Evolutionary conservation across 1,140 invertebrate species (phyloP).

Genomic region (Batillaria attramentaria): DNA sequence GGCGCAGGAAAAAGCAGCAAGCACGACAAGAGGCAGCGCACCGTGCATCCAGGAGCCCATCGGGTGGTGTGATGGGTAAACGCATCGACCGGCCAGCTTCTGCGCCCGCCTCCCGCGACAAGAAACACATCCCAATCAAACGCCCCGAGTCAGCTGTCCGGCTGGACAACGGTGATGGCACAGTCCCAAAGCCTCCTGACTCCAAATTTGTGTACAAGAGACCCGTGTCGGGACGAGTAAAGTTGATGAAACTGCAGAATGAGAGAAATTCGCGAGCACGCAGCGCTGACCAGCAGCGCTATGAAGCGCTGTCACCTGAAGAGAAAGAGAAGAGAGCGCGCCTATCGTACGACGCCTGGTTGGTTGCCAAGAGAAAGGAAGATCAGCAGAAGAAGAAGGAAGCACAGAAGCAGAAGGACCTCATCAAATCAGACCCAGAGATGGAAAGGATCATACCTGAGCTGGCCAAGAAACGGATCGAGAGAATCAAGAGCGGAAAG

Average conservation of each 20-base stretch:
- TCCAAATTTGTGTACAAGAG: conserved; percentile 63
- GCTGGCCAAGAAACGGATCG: conserved; percentile 55
- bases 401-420: conserved; percentile 47
- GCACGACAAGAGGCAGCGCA: conserved; percentile 7
- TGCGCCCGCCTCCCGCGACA: neutral
- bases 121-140: conserved; percentile 19
- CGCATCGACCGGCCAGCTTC: neutral
- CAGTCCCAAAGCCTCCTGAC: conserved; percentile 42
- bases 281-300: conserved; percentile 23
- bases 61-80: neutral
- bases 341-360: conserved; percentile 64
- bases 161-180: conserved; percentile 18
- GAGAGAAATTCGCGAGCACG: conserved; percentile 32
- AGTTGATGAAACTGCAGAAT: conserved; percentile 49
- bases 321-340: conserved; percentile 46
- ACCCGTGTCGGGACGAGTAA: conserved; percentile 58
- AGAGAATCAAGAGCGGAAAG: conserved; percentile 53
- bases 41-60: neutral
- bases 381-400: conserved; percentile 48
- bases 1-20: conserved; percentile 13
- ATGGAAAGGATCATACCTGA: conserved; percentile 57
- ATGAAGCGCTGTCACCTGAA: conserved; percentile 25
- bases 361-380: conserved; percentile 56
- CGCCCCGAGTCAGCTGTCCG: conserved; percentile 24
- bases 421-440: conserved; percentile 62